Percentiles rank a stretch among this genome's conserved stretches.
These are phyloP conservation scores for Pholis gunnellus DNA, from an alignment of 2,113 vertebrate genomes.

Conservation along the genomic window DNA sequence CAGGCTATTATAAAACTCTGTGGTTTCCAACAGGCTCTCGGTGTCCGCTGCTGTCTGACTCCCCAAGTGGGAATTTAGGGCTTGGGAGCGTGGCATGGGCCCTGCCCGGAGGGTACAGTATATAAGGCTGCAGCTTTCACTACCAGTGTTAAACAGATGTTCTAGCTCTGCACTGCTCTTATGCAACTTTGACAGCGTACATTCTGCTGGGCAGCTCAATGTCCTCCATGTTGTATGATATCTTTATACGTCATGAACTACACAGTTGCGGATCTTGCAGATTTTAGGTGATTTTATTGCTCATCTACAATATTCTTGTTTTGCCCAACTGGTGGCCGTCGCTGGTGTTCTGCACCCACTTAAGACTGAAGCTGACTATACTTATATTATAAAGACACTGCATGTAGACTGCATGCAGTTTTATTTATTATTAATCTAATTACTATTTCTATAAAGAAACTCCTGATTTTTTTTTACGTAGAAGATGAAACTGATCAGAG, in stretches of 20 bases:
- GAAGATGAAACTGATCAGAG: background rate
- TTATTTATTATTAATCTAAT: background rate
- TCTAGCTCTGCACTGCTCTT: slow-evolving; percentile 56
- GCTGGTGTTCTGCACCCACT: background rate
- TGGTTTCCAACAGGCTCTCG: slow-evolving; percentile 66
- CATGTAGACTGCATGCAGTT: background rate
- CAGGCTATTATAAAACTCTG: slow-evolving; percentile 72
- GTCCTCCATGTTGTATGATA: background rate
- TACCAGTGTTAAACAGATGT: slow-evolving; percentile 75
- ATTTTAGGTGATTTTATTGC: background rate
- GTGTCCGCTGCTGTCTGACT: slow-evolving; percentile 72
- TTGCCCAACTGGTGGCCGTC: background rate
- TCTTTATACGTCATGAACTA: background rate
- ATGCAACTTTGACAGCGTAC: slow-evolving; percentile 30
- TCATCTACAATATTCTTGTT: background rate
- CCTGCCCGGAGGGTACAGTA: slow-evolving; percentile 71
- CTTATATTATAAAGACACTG: background rate
- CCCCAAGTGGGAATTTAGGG: slow-evolving; percentile 76
- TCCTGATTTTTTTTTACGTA: background rate
- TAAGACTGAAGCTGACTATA: background rate
- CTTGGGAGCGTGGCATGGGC: slow-evolving; percentile 72
- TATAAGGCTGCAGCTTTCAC: slow-evolving; percentile 68
- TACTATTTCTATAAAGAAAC: background rate
- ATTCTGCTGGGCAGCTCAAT: slow-evolving; percentile 4
- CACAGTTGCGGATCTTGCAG: background rate